These are phyloP conservation scores for Drosophila tripunctata DNA, from an alignment of 2,888 invertebrate species.

Conservation along the genomic window DNA sequence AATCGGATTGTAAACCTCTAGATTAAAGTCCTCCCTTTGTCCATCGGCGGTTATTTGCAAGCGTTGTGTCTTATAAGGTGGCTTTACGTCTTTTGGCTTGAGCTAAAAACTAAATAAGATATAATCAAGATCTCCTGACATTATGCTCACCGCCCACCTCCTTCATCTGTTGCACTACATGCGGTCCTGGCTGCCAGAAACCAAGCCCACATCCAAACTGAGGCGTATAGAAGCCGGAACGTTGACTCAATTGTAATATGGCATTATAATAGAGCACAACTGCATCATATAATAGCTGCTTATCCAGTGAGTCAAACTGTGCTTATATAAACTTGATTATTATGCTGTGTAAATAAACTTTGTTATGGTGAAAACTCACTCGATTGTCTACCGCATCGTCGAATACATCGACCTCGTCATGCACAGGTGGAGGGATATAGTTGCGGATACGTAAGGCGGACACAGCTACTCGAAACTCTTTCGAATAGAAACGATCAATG, in stretches of 20 bases:
- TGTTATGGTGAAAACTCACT: not conserved
- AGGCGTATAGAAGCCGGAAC: constrained; percentile 60
- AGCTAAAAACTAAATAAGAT: constrained; percentile 83
- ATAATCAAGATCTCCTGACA: no score
- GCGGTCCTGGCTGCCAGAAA: constrained; percentile 86
- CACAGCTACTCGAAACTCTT: constrained; percentile 61
- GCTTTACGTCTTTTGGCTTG: constrained; percentile 86
- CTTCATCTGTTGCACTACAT: constrained; percentile 88
- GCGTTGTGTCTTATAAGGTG: constrained; percentile 87
- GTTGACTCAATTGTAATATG: constrained; percentile 84
- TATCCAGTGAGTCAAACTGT: constrained; percentile 57
- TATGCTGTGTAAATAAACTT: not conserved
- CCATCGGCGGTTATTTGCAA: constrained; percentile 85
- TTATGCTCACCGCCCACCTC: no score
- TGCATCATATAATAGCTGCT: constrained; percentile 93
- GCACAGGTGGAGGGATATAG: constrained; percentile 70
- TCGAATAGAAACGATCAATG: constrained; percentile 69
- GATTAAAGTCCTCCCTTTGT: constrained; percentile 86
- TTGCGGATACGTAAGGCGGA: constrained; percentile 67
- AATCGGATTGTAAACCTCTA: constrained; percentile 84
- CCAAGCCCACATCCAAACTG: constrained; percentile 66
- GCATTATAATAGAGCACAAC: constrained; percentile 96
- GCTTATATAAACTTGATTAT: not conserved
- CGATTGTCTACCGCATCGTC: constrained; percentile 46
- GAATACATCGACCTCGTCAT: constrained; percentile 76